Base-by-base conservation (phyloP, 2,797 vertebrate genomes). In the Eutrigla gurnardus region DNA sequence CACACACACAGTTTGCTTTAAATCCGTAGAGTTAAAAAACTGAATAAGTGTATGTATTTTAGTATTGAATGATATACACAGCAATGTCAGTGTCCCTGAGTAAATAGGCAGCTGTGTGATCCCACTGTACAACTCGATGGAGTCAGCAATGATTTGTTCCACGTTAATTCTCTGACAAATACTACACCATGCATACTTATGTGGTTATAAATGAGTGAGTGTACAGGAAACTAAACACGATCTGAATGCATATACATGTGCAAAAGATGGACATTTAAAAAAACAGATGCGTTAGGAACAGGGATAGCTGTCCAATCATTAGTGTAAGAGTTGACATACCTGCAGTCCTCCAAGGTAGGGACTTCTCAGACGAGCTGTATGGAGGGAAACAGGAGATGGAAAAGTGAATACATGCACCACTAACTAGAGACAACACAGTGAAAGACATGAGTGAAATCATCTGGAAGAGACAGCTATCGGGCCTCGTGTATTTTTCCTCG, bases 311-410 rank as follows among this genome's bases (percentile, higher is more conserved):
- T 35, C 6, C 7, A 71, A 70, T 66, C 10, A 65, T 67, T 4
- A 12, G 33, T 60, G 49, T 59, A 35, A 50, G 49, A 54, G 61
- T 36, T 36, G 47, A 82, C 81, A 58, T 97, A 99, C 98, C 98
- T 97, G 96, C 90, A 69, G 95, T 94, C 96, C 96, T 97, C 98
- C 98, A 99, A 83, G 97, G 97, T 93, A 98, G 96, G 81, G 97
- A 98, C 94, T 98, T 99, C 93, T 99, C 98, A 94, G 98, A 99
- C 50, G 98, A 99, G 93, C 98, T 99, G 94, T 11, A 36, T 43
- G 85, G 87, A 87, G 39, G 36, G 15, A 60, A 62, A 77, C 3
- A 68, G 62, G 45, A 84, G 50, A 88, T 39, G 25, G 70, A 70
- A 81, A 70, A 74, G 62, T 80, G 18, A 89, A 59, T 68, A 82